phyloP scores from a whole-genome alignment of 1,140 invertebrate species.

The Ruditapes philippinarum region DNA sequence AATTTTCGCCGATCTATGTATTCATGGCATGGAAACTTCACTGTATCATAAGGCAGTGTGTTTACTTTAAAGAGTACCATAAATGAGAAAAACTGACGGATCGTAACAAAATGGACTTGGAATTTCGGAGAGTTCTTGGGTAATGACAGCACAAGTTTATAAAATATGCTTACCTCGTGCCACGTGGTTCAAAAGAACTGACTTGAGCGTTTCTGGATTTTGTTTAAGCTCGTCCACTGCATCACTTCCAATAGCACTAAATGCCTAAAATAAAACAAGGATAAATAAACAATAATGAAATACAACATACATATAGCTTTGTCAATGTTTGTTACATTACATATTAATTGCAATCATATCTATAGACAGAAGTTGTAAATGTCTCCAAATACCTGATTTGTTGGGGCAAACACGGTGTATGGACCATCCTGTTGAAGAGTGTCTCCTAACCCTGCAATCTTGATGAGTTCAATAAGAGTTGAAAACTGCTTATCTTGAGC shows the following conservation, averaged over 20 bases:
- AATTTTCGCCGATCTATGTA: too few species aligned
- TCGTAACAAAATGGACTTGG: too few species aligned
- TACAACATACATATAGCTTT: background rate
- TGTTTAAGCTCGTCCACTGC: conserved; percentile 46
- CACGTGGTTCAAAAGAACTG: conserved; percentile 70
- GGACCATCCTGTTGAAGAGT: conserved; percentile 72
- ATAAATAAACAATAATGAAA: background rate
- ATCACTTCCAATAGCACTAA: conserved; percentile 47
- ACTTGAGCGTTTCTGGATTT: conserved; percentile 54
- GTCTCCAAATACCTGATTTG: conserved; percentile 71
- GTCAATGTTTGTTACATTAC: too few species aligned
- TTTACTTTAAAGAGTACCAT: too few species aligned
- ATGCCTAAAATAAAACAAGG: conserved; percentile 56
- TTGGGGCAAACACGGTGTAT: conserved; percentile 80
- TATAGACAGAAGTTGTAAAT: too few species aligned
- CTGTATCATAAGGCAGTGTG: too few species aligned
- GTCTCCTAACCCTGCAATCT: conserved; percentile 73
- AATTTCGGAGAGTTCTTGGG: too few species aligned
- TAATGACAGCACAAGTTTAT: too few species aligned
- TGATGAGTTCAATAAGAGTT: conserved; percentile 71
- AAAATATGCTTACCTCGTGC: conserved; percentile 65
- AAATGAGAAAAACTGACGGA: too few species aligned
- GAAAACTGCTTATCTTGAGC: conserved; percentile 69
- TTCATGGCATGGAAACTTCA: too few species aligned
- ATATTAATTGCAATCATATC: too few species aligned